A percentile compares a stretch with the other conserved stretches of the same genome.
Conservation (phyloP, 2,888 invertebrate genomes). For the Erebia ligea region DNA sequence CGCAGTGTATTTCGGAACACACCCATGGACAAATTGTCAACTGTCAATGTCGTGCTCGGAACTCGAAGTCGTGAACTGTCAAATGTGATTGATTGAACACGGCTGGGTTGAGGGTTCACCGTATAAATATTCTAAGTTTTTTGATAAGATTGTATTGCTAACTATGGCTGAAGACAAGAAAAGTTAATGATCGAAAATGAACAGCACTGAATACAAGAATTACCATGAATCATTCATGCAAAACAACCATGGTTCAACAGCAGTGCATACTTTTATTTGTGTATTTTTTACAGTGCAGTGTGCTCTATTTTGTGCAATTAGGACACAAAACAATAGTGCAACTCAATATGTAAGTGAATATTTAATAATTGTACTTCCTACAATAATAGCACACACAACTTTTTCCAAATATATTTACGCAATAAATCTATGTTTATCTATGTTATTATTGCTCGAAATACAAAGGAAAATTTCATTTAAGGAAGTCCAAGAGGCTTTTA, state of each 20-base stretch:
- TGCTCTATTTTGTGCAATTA: conserved; percentile 56
- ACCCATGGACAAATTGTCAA: too few species aligned
- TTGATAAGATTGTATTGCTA: not conserved
- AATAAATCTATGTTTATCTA: conserved; percentile 57
- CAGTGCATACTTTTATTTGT: conserved; percentile 74
- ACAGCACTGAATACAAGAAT: conserved; percentile 66
- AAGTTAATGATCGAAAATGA: conserved; percentile 49
- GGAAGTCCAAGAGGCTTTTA: conserved; percentile 25
- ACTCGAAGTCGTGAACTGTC: too few species aligned
- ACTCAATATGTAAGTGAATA: conserved; percentile 80
- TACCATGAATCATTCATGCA: conserved; percentile 80
- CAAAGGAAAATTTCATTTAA: conserved; percentile 21
- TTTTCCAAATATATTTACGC: conserved; percentile 61
- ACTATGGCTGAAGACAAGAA: not conserved
- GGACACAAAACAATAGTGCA: conserved; percentile 40
- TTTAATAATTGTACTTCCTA: conserved; percentile 78
- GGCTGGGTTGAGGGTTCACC: too few species aligned
- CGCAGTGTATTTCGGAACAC: too few species aligned
- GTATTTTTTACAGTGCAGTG: conserved; percentile 71
- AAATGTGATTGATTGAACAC: too few species aligned
- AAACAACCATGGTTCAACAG: conserved; percentile 80
- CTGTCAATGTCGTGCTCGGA: too few species aligned
- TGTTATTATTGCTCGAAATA: conserved; percentile 51
- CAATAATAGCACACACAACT: conserved; percentile 83
- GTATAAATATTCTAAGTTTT: too few species aligned